Evolutionary conservation across 2,113 vertebrate genomes (phyloP), one percentile per base, ranked within the genome.

Genomic region (Pygathrix nemaeus): DNA sequence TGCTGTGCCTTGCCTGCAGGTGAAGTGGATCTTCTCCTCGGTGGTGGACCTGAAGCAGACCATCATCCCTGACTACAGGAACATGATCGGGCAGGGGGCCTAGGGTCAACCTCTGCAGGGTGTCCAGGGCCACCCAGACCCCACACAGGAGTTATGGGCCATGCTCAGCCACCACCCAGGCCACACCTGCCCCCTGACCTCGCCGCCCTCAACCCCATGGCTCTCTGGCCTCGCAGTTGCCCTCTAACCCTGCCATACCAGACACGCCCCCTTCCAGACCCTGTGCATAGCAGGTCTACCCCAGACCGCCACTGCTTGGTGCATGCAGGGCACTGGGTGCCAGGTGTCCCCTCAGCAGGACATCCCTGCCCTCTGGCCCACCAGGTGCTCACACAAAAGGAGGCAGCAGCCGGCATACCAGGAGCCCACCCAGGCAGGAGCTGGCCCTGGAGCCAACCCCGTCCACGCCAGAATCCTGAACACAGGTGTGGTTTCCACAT

Each of bases 11-110:
- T 0, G 5, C 16, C n/a, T 17, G 0, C 96, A 98, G 98, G 98
- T 98, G 10, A 98, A 98, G 55, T 97, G 97, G 97, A 90, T 98
- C 78, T 96, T 98, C 89, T 97, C 97, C 5, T 96, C 96, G 0
- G 83, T 96, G 55, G 61, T 92, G 14, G 95, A 98, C 38, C 64
- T 98, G 43, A 98, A 97, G 75, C 81, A 18, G 3, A 82, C 95
- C 0, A 64, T 94, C 0, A 5, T 18, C 6, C 96, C 97, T 0
- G 94, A 97, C 82, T 98, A 98, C 80, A 97, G 93, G 40, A 98
- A 98, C 48, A 97, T 97, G 73, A 50, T 97, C 0, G 72, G 83
- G 0, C 88, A 96, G 12, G 93, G 83, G 0, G 80, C 96, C 38
- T 98, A 98, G 70, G 2, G 2, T 38, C 40, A 0, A 1, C 30